Evolutionary conservation across 2,888 invertebrate genomes (phyloP).

Genomic region (Acrobasis consociella): DNA sequence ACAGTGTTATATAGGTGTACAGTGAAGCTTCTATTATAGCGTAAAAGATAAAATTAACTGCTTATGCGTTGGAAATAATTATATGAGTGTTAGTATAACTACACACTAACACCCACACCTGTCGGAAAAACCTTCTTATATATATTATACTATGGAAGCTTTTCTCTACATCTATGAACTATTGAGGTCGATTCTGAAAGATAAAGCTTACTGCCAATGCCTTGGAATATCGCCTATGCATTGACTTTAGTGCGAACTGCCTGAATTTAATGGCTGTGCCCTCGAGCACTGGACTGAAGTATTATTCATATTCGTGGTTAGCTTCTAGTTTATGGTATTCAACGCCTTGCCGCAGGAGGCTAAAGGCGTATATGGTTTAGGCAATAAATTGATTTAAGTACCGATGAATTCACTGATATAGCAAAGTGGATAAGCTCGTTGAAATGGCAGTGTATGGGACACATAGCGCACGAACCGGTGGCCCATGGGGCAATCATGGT

Average conservation of each 20-base stretch:
- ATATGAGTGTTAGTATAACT: neutral
- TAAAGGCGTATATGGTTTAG: neutral
- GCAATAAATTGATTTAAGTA: too few relatives aligned
- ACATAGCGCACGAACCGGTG: too few relatives aligned
- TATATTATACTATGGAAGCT: neutral
- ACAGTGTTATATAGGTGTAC: too few relatives aligned
- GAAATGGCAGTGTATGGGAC: too few relatives aligned
- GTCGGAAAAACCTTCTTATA: neutral
- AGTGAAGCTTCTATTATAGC: too few relatives aligned
- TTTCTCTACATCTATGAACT: conserved; percentile 9
- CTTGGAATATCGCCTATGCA: conserved; percentile 18
- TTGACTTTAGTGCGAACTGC: conserved; percentile 15
- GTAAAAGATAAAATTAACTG: too few relatives aligned
- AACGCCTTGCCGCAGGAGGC: neutral
- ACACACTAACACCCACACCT: too few relatives aligned
- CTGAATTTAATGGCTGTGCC: conserved; percentile 6
- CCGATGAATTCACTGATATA: too few relatives aligned
- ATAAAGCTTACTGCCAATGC: conserved; percentile 18
- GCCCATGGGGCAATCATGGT: too few relatives aligned
- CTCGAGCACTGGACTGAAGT: conserved; percentile 2
- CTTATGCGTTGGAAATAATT: neutral
- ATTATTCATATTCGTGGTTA: conserved; percentile 7
- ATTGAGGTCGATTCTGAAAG: conserved; percentile 19
- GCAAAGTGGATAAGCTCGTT: too few relatives aligned
- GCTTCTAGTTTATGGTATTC: conserved; percentile 1